phyloP scores from a whole-genome alignment of 2,113 vertebrate species.

The Henicopernis longicauda region DNA sequence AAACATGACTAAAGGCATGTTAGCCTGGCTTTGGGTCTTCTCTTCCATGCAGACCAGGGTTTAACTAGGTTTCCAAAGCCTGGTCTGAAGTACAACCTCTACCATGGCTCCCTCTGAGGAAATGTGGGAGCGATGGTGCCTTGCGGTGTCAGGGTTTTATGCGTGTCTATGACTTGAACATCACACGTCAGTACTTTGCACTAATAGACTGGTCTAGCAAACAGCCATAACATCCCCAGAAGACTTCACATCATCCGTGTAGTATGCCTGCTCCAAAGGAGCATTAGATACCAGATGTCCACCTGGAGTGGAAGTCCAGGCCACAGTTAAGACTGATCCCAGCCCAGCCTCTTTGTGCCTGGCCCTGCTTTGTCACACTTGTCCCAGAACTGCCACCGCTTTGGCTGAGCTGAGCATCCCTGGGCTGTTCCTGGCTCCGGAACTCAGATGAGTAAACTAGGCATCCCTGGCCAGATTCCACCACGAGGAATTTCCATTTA shows the following conservation, averaged over 20 bases:
- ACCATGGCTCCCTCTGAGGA: background rate
- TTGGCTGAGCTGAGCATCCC: background rate
- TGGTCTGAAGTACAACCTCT: background rate
- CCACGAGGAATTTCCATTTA: background rate
- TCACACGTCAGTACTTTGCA: background rate
- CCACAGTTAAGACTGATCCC: background rate
- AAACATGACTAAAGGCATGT: background rate
- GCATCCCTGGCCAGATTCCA: background rate
- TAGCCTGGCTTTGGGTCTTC: background rate
- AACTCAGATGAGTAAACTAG: background rate
- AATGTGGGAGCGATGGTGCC: accelerated
- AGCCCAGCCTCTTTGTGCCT: background rate
- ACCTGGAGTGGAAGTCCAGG: background rate
- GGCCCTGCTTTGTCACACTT: background rate
- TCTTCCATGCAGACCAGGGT: background rate
- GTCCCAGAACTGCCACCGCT: background rate
- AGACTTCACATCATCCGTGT: background rate
- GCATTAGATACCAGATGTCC: background rate
- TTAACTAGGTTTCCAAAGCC: background rate
- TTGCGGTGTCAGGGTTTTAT: background rate
- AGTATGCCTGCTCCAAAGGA: background rate
- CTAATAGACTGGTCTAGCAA: background rate
- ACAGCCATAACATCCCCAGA: background rate
- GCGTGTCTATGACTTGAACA: background rate
- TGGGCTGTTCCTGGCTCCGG: background rate